Evolutionary conservation across 2,113 vertebrate genomes (phyloP), one percentile per base, ranked within the genome.

Genomic region (Anhinga rufa): DNA sequence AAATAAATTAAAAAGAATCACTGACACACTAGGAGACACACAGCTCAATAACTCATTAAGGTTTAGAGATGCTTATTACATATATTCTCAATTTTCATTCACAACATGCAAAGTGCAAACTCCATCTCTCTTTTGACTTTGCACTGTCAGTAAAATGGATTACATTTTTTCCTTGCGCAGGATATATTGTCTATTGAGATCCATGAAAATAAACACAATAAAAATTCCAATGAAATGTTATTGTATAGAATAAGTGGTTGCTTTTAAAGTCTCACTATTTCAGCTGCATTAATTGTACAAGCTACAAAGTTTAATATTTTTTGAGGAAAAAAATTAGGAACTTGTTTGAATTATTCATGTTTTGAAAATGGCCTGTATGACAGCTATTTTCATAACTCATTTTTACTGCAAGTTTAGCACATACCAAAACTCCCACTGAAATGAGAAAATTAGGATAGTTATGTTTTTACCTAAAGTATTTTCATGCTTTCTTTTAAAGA

Each of bases 41-140:
- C 34, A 93, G 91, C 89, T 97, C 92, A 95, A 92, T 97, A 97
- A 96, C 88, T 96, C 92, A 97, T 94, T 95, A 96, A 89, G 55
- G 54, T 80, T 96, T 94, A 85, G 83, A 82, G 91, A 79, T 82
- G 58, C 74, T 97, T 94, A 89, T 92, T 97, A 70, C 86, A 78
- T 92, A 90, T 85, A 95, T 88, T 93, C 91, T 92, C 74, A 94
- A 49, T 92, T 96, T 95, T 92, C 24, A 62, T 91, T 95, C 94
- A 82, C 95, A 92, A 96, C 92, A 87, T 97, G 81, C 2, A 1
- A 82, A 54, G 55, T 92, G 62, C 54, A 92, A 91, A 82, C 81
- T 94, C 54, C 58, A 48, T 95, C 89, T 91, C 66, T 93, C 70
- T 94, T 96, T 96, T 86, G 88, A 77, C 68, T 92, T 57, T 84